A percentile compares a stretch with the other conserved stretches of the same genome.
Evolutionary conservation across 1,140 invertebrate species (phyloP).

Genomic region (Drosophila setifemur): DNA sequence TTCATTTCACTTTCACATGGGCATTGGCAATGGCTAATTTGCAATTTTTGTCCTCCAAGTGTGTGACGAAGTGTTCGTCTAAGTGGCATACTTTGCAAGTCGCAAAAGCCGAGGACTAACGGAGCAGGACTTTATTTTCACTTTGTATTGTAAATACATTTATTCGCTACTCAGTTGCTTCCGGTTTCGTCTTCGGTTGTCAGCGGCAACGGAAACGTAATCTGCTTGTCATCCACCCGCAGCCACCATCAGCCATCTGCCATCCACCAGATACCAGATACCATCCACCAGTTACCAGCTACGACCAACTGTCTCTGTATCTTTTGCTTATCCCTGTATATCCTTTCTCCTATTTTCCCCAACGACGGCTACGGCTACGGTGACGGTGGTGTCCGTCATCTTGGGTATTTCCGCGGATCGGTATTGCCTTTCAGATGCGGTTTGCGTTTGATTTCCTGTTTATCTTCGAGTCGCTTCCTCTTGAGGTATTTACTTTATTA

Average conservation of each 20-base stretch:
- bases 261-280: slow-evolving; percentile 22
- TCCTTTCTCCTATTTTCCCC: slow-evolving; percentile 2
- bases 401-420: slow-evolving; percentile 67
- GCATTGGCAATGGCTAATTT: slow-evolving; percentile 52
- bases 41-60: slow-evolving; percentile 37
- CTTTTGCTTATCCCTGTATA: slow-evolving; percentile 44
- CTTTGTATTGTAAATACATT: slow-evolving; percentile 73
- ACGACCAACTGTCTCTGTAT: neutral
- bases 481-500: slow-evolving; percentile 32
- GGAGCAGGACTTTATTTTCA: slow-evolving; percentile 42
- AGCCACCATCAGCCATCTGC: slow-evolving; percentile 10
- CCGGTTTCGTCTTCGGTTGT: slow-evolving; percentile 67
- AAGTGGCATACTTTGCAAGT: slow-evolving; percentile 36
- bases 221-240: slow-evolving; percentile 73
- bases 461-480: slow-evolving; percentile 48
- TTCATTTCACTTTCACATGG: slow-evolving; percentile 55
- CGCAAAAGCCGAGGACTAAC: neutral
- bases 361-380: neutral
- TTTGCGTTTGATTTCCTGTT: slow-evolving; percentile 75
- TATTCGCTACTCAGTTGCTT: slow-evolving; percentile 72
- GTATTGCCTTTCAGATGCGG: slow-evolving; percentile 60
- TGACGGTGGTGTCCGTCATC: slow-evolving; percentile 37
- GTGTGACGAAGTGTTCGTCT: slow-evolving; percentile 30
- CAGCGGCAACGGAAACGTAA: slow-evolving; percentile 74
- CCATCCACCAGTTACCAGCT: slow-evolving; percentile 2